Percentiles rank a stretch among this genome's conserved stretches.
These are phyloP conservation scores for Drosophila sordidula DNA, from an alignment of 2,888 invertebrate species.

Conservation along the genomic window DNA sequence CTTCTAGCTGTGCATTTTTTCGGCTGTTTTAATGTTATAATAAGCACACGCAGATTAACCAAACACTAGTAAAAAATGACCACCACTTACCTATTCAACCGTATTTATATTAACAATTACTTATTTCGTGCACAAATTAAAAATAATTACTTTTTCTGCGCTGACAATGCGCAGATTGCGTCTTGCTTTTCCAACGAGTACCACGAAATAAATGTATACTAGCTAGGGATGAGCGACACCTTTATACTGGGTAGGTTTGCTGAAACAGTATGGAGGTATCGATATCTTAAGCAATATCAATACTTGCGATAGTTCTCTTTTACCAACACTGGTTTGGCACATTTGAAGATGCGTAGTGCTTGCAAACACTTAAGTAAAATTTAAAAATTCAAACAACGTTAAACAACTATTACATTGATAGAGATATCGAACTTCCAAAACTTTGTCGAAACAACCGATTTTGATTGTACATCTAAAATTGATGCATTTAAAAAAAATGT, in stretches of 20 bases:
- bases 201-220: conserved; percentile 57
- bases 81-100: conserved; percentile 33
- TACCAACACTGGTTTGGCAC: not conserved
- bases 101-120: conserved; percentile 38
- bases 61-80: not conserved
- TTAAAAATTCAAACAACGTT: not conserved
- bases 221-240: conserved; percentile 30
- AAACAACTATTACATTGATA: too few species aligned
- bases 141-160: conserved; percentile 39
- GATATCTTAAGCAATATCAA: not conserved
- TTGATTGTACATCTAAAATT: too few species aligned
- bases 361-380: not conserved
- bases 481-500: too few species aligned
- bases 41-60: not conserved
- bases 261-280: conserved; percentile 12
- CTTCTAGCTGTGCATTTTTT: not conserved
- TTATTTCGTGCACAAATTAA: conserved; percentile 29
- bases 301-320: not conserved
- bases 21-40: not conserved
- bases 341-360: not conserved
- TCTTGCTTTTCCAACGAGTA: conserved; percentile 55
- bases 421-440: too few species aligned
- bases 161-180: conserved; percentile 54
- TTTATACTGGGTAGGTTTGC: conserved; percentile 36
- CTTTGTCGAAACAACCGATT: too few species aligned